Base-by-base conservation (phyloP, 2,888 invertebrate genomes). In the Bruchidius siliquastri region DNA sequence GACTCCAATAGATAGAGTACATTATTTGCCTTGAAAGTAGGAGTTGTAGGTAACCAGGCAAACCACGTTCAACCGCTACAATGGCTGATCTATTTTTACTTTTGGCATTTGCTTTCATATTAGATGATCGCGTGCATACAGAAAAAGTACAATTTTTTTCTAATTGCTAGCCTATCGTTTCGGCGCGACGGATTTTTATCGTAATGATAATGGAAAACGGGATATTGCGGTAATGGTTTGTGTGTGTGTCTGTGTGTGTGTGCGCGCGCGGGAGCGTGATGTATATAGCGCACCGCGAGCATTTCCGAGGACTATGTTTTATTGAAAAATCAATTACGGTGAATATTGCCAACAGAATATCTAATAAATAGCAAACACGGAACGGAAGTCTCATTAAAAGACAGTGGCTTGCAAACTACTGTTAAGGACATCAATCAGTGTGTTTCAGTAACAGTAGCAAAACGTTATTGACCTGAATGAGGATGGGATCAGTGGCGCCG, bases 311-410 rank as follows among this genome's bases (percentile, higher is more conserved):
- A 74, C 73, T 72, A 80, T 82, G 76, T 80, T 80, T 82, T 81
- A 82, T 81, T 82, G 80, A 82, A 82, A 82, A 82, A 82, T 82
- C 81, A 81, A 82, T 82, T 81, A 80, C 79, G 74, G 72, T 77
- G 78, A 81, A 82, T 80, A 81, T 82, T 81, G 81, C 81, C 79
- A 80, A 78, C 81, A 76, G 82, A 82, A 82, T 82, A 81, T 75
- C 77, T 81, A 80, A 82, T 81, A 81, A 82, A 82, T 82, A 82
- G 81, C 82, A 81, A 82, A 82, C 82, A 82, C 80, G 81, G 80
- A 78, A 82, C 49, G 18, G 49, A 18, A 78, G 78, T 74, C 76
- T 76, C 49, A 49, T 49, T 49, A 49, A 49, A 49, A 49, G 49
- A 18, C 49, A 49, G 49, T 49, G 49, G 22, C 49, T 49, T 49